Evolutionary conservation across 2,113 vertebrate species (phyloP), one percentile per base, ranked within the genome.

Genomic region (Grallaria varia): DNA sequence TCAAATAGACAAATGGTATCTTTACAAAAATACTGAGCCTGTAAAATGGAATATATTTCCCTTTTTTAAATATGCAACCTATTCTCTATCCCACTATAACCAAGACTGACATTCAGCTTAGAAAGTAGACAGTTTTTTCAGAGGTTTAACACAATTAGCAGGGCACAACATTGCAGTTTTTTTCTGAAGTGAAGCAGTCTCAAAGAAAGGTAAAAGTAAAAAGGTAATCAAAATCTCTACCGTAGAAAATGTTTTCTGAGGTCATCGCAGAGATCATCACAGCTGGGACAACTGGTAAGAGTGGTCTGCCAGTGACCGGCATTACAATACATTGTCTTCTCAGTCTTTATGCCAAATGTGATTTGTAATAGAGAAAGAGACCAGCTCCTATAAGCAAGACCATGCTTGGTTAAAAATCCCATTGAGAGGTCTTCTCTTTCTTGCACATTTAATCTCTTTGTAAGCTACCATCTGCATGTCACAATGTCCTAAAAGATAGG

Each of bases 361-460:
- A 91, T 93, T 91, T 95, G 44, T 58, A 93, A 87, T 8, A 23
- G 44, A 93, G 78, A 96, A 89, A 87, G 50, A 33, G 45, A 84
- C 45, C 17, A 45, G 62, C 21, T 76, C 91, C 45, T 69, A 18
- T 37, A 93, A 93, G 35, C 56, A 84, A 87, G 55, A 90, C 15
- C 56, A 17, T 75, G 58, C 9, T 79, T 10, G 0, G 14, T 89
- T 94, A 95, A 97, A 98, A 96, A 96, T 90, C 87, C 83, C 93
- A 94, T 64, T 44, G 88, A 92, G 63, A 91, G 78, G 92, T 56
- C 95, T 96, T 92, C 68, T 95, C 80, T 92, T 44, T 56, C 84
- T 90, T 95, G 87, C 89, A 96, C 96, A 92, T 95, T 97, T 96
- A 93, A 96, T 96, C 91, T 88, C 69, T 68, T 91, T 91, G 90